Base-by-base conservation (phyloP, 2,797 vertebrate species). In the Aulostomus chinensis region DNA sequence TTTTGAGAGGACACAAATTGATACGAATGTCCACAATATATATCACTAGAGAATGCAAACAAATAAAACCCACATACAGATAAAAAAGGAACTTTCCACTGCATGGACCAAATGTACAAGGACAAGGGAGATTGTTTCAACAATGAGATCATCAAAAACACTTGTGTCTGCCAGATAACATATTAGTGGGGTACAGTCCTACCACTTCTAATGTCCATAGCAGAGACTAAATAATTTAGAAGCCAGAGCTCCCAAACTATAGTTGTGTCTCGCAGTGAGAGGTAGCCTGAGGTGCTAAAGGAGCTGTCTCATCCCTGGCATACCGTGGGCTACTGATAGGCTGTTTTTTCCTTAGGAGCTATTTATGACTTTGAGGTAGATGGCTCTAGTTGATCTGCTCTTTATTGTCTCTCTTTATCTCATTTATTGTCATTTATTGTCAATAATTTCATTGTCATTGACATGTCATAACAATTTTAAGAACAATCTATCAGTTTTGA, bases 1-100 rank as follows among this genome's bases (percentile, higher is more conserved):
- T 25, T 54, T 54, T 74, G 54, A 68, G 66, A 36, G 40, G 26
- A 24, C 47, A 36, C 49, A 63, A 45, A 62, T 34, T 69, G 49
- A 65, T 48, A 58, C 42, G 57, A 55, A 70, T 30, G 17, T 58
- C 33, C 38, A 49, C 31, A 41, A 40, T 33, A 51, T 68, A 56
- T 68, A 72, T 68, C 63, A 48, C 35, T 5, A 12, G 37, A 20
- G 41, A 36, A 37, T 40, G 55, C 10, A 56, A 25, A 56, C 28
- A 51, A 61, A 37, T 58, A 68, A 55, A 55, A 15, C 11, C 17
- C 29, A 34, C 30, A 37, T 18, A 46, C 35, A 40, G 33, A n/a
- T 18, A 14, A 14, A 32, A 65, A 6, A 46, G 31, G 38, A 25
- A 43, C 43, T 56, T 56, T 58, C 50, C 43, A 35, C 38, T 14